phyloP scores from a whole-genome alignment of 2,113 vertebrate species.

The Cyphomyrus plagiostoma region DNA sequence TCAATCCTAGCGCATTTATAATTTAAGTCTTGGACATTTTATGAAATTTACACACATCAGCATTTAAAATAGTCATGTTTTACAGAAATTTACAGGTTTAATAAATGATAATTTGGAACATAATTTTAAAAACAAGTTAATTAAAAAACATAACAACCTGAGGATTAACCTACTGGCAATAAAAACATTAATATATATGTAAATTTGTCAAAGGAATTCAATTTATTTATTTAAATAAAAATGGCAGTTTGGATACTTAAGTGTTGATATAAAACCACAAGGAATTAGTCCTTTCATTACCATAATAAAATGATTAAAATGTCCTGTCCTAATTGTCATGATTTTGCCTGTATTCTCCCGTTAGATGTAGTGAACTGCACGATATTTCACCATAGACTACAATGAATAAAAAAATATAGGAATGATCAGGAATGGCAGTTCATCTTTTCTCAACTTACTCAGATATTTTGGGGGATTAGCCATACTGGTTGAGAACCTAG shows the following conservation, averaged over 20 bases:
- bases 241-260: not conserved
- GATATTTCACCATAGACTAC: not conserved
- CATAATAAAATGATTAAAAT: not conserved
- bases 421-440: not conserved
- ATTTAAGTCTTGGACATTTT: constrained; percentile 10
- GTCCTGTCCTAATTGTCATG: not conserved
- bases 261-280: not conserved
- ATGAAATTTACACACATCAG: not conserved
- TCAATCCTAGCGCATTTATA: not conserved
- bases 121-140: not conserved
- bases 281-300: not conserved
- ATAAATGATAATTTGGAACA: not conserved
- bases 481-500: not conserved
- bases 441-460: not conserved
- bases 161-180: not conserved
- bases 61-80: not conserved
- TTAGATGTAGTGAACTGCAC: not conserved
- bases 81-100: constrained; percentile 6
- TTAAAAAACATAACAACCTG: not conserved
- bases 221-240: not conserved
- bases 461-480: not conserved
- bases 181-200: constrained; percentile 4
- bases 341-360: not conserved
- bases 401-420: not conserved
- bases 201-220: not conserved